Evolutionary conservation across 2,888 invertebrate species (phyloP).

Genomic region (Ectropis crepuscularia): DNA sequence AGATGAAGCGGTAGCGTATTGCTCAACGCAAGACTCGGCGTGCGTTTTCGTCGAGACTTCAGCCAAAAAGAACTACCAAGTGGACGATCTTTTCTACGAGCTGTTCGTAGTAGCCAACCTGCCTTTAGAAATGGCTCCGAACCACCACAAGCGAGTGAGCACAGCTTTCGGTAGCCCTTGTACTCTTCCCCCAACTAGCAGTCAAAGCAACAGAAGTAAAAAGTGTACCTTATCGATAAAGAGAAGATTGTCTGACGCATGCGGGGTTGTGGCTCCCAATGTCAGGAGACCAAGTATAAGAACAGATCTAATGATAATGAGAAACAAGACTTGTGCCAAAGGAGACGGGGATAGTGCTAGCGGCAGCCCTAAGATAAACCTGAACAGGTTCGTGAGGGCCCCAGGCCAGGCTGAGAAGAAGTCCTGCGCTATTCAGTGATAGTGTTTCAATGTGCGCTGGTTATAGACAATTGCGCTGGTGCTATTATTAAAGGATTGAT

Average conservation of each 20-base stretch:
- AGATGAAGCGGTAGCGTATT: slow-evolving; percentile 91
- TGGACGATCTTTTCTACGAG: slow-evolving; percentile 94
- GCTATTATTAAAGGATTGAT: slow-evolving; percentile 24
- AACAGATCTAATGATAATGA: slow-evolving; percentile 94
- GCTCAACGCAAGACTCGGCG: slow-evolving; percentile 89
- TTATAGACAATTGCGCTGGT: slow-evolving; percentile 25
- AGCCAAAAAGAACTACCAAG: slow-evolving; percentile 91
- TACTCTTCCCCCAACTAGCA: slow-evolving; percentile 88
- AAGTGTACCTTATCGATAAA: slow-evolving; percentile 93
- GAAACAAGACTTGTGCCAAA: slow-evolving; percentile 91
- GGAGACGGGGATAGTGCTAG: slow-evolving; percentile 87
- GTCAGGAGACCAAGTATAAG: slow-evolving; percentile 94
- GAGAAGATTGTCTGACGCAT: slow-evolving; percentile 92
- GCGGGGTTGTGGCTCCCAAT: slow-evolving; percentile 95
- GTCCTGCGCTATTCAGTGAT: slow-evolving; percentile 81
- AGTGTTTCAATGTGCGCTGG: slow-evolving; percentile 18
- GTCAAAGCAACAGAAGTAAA: slow-evolving; percentile 87
- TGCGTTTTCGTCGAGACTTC: slow-evolving; percentile 94
- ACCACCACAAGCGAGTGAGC: slow-evolving; percentile 92
- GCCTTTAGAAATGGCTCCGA: slow-evolving; percentile 95
- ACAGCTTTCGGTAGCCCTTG: slow-evolving; percentile 91
- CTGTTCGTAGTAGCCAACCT: slow-evolving; percentile 93
- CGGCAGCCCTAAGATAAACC: slow-evolving; percentile 78
- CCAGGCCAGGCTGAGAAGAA: slow-evolving; percentile 76
- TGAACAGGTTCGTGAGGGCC: slow-evolving; percentile 78